Evolutionary conservation across 2,888 invertebrate species (phyloP), one percentile per base, ranked within the genome.

Genomic region (Agrochola lychnidis): DNA sequence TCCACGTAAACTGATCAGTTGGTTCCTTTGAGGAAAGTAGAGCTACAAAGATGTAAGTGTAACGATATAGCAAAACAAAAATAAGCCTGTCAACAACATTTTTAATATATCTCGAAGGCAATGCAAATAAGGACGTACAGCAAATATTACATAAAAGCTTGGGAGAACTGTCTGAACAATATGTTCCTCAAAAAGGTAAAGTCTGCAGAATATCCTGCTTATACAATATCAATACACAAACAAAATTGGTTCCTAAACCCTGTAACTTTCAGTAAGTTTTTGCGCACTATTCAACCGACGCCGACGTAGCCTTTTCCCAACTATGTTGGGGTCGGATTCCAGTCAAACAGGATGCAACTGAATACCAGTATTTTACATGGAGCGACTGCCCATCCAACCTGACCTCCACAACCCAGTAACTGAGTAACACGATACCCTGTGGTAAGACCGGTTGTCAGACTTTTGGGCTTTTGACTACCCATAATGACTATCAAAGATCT

Each of bases 121-220:
- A 62, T 19, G 19, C 42, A 53, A 51, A 51, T n/a, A 12, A 42
- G 61, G 12, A 40, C 25, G 6, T 14, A 57, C 6, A 22, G 30
- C 6, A 69, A 70, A 70, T 30, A 70, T 73, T 57, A 45, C 71
- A 7, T 69, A 25, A 70, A 70, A 36, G 36, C 30, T 45, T 45
- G 30, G 16, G 56, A 57, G 36, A 45, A 69, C 53, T 45, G 30
- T 36, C 30, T 30, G 16, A 42, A 72, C 10, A 69, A 42, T 30
- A 30, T 30, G n/a, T 57, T 12, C 7, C 10, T 56, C 4, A 3
- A 61, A 45, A 16, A 30, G 22, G 5, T 22, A 10, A 30, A 19
- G 69, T 45, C 14, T 30, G 25, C 30, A 30, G 7, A 70, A n/a
- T 42, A 70, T 62, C 42, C 19, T 45, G 10, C n/a, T 19, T 16